phyloP scores from a whole-genome alignment of 2,113 vertebrate genomes.

The Cephalopterus ornatus region DNA sequence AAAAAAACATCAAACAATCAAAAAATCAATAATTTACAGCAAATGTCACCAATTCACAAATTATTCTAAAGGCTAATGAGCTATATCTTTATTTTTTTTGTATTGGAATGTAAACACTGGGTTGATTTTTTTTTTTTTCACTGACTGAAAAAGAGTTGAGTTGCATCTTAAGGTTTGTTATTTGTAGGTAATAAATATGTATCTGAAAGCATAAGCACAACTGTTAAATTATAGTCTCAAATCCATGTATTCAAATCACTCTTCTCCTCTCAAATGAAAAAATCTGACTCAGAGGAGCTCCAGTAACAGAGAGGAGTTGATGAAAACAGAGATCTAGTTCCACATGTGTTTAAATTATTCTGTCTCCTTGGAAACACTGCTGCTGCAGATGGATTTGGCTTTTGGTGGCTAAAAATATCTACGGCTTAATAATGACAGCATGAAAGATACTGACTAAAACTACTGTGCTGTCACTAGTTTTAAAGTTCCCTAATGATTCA shows the following conservation, averaged over 20 bases:
- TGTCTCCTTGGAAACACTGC: constrained; percentile 79
- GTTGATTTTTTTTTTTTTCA: too few species aligned
- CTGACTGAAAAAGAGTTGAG: background rate
- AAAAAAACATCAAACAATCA: background rate
- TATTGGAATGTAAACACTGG: background rate
- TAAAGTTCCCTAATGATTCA: constrained; percentile 69
- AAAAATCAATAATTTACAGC: background rate
- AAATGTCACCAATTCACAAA: background rate
- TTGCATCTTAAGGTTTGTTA: background rate
- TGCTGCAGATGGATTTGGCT: constrained; percentile 78
- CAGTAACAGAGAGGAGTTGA: constrained; percentile 70
- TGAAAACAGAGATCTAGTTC: constrained; percentile 77
- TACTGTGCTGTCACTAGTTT: constrained; percentile 58
- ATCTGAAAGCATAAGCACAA: background rate
- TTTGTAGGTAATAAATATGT: background rate
- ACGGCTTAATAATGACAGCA: constrained; percentile 69
- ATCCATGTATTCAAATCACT: background rate
- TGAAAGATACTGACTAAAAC: constrained; percentile 69
- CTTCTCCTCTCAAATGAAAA: constrained; percentile 14
- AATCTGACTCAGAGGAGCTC: constrained; percentile 64
- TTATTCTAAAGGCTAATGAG: background rate
- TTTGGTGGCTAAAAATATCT: constrained; percentile 79
- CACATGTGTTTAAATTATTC: constrained; percentile 82
- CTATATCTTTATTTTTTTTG: background rate
- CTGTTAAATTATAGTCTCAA: background rate